A percentile compares a stretch with the other conserved stretches of the same genome.
Conservation (phyloP, 2,113 vertebrate species). For the Pantherophis guttatus region DNA sequence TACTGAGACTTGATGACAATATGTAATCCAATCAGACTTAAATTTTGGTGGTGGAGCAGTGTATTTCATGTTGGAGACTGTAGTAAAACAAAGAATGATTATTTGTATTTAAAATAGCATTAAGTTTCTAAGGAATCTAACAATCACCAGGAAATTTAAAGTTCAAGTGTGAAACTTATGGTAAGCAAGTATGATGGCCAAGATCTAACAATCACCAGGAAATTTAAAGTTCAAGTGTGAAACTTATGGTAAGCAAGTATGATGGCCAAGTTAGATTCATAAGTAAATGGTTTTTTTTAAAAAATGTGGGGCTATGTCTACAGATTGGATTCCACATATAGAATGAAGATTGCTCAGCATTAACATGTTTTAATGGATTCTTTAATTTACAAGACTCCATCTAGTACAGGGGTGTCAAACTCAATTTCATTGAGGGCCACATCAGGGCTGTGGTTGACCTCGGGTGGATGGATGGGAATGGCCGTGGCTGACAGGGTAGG, state of each 20-base stretch:
- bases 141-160: accelerated
- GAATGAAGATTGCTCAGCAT: neutral
- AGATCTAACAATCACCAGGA: neutral
- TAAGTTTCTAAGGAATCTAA: neutral
- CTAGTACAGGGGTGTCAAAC: neutral
- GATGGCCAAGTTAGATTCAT: neutral
- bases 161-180: neutral
- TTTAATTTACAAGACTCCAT: neutral
- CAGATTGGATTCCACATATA: neutral
- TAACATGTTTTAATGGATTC: neutral
- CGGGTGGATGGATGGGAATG: no score
- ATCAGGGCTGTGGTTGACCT: no score
- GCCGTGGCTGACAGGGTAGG: no score
- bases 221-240: neutral
- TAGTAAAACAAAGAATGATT: neutral
- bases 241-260: neutral
- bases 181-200: neutral
- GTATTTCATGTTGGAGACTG: neutral
- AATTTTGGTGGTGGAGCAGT: constrained; percentile 25
- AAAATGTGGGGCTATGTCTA: neutral
- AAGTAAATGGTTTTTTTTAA: neutral
- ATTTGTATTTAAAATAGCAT: constrained; percentile 1
- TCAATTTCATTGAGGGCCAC: no score
- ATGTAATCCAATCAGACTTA: constrained; percentile 6
- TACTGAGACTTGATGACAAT: constrained; percentile 43